Base-by-base conservation (phyloP, 2,797 vertebrate genomes). In the Strix occidentalis region DNA sequence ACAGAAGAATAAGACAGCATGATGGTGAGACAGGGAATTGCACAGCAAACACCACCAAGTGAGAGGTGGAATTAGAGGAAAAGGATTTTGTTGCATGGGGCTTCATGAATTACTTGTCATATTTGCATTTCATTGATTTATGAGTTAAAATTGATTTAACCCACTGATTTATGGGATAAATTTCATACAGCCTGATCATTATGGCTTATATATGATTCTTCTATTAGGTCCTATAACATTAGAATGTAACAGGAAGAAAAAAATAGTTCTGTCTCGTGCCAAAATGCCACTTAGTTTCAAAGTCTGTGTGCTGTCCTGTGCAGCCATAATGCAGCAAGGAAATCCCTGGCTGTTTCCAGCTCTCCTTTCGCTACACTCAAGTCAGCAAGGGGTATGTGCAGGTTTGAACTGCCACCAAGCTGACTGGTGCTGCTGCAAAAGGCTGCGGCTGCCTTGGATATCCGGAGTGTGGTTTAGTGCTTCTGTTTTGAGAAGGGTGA, bases 261-360 rank as follows among this genome's bases (percentile, higher is more conserved):
- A 93, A 81, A 89, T 16, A 18, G 53, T 72, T 92, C 50, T 86
- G 39, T 26, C 43, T 96, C 1, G 0, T 86, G 86, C 89, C 84
- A 89, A 85, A 93, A 84, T 81, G 61, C 91, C 10, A 8, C 72
- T 78, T 48, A 75, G 75, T 94, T 69, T 43, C 5, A 43, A 90
- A 41, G 43, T 77, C 41, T 37, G 43, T 50, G 54, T 95, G 70
- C 92, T 12, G 10, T 76, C 87, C 75, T 63, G 24, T 50, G 24
- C 37, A 66, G 60, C 66, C 0, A 0, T 70, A 33, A 48, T 16
- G 10, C 19, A 86, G 54, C 0, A 0, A 69, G 66, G 54, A 72
- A 60, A 57, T 29, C 46, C 28, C 69, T 33, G 69, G 25, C 72
- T 69, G 21, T 72, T 71, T n/a, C 56, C 75, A 89, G 70, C 26